Evolutionary conservation across 1,140 invertebrate species (phyloP).

Genomic region (Meteorus sp.): DNA sequence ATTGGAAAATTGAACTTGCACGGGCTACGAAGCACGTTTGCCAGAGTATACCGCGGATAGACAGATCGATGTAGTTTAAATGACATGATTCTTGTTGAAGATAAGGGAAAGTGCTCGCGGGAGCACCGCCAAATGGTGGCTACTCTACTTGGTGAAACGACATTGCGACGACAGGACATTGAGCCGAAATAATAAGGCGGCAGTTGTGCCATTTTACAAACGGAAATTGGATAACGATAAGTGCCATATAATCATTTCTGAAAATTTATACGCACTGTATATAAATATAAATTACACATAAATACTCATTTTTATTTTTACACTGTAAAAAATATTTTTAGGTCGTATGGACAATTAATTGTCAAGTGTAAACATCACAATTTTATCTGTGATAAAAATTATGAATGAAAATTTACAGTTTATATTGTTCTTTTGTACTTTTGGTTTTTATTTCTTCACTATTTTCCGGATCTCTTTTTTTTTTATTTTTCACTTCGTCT

Average conservation of each 20-base stretch:
- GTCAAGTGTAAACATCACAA: too few relatives aligned
- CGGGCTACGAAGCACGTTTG: background rate
- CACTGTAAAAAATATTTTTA: too few relatives aligned
- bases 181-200: slow-evolving; percentile 36
- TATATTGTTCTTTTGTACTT: too few relatives aligned
- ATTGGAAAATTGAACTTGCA: slow-evolving; percentile 1
- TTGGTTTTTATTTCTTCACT: too few relatives aligned
- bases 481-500: background rate
- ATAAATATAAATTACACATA: too few relatives aligned
- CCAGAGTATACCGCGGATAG: background rate
- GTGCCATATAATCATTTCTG: too few relatives aligned
- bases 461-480: background rate
- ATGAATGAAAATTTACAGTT: too few relatives aligned
- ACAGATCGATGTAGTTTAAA: slow-evolving; percentile 39
- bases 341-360: too few relatives aligned
- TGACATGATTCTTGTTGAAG: slow-evolving; percentile 36
- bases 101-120: slow-evolving; percentile 31
- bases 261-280: too few relatives aligned
- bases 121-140: slow-evolving; percentile 30
- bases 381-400: too few relatives aligned
- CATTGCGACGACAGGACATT: slow-evolving; percentile 29
- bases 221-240: slow-evolving; percentile 36
- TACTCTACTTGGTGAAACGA: background rate
- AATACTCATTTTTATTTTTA: too few relatives aligned
- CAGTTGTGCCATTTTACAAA: slow-evolving; percentile 15